phyloP scores from a whole-genome alignment of 2,888 invertebrate genomes.

The Brassicogethes aeneus region DNA sequence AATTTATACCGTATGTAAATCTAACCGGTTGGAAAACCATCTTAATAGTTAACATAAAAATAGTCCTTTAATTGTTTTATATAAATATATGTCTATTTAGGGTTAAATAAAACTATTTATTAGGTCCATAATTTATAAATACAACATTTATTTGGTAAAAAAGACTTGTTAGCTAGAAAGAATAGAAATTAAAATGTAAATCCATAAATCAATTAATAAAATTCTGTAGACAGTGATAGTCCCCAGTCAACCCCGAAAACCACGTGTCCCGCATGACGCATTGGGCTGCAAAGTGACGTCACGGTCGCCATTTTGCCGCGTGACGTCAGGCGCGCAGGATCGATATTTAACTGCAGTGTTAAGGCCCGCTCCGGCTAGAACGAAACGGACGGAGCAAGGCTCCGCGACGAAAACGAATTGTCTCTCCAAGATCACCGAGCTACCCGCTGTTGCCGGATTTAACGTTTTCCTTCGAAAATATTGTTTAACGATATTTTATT shows the following conservation, averaged over 20 bases:
- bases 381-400: background rate
- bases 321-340: slow-evolving; percentile 40
- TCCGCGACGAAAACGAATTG: background rate
- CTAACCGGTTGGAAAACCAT: too few relatives aligned
- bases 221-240: slow-evolving; percentile 12
- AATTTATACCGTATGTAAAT: too few relatives aligned
- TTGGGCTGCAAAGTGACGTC: slow-evolving; percentile 21
- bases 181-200: slow-evolving; percentile 3
- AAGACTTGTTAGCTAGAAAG: background rate
- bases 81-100: too few relatives aligned
- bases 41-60: too few relatives aligned
- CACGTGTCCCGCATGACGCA: slow-evolving; percentile 21
- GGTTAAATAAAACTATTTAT: too few relatives aligned
- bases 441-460: too few relatives aligned
- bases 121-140: too few relatives aligned
- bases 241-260: slow-evolving; percentile 28
- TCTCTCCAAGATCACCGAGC: too few relatives aligned
- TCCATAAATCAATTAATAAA: background rate
- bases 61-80: too few relatives aligned
- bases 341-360: slow-evolving; percentile 32
- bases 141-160: too few relatives aligned
- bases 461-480: too few relatives aligned
- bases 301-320: slow-evolving; percentile 40
- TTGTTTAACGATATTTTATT: too few relatives aligned
- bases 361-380: background rate